Percentiles rank a stretch among this genome's conserved stretches.
Conservation (phyloP, 1,140 invertebrate genomes). For the Phocides pigmalion region DNA sequence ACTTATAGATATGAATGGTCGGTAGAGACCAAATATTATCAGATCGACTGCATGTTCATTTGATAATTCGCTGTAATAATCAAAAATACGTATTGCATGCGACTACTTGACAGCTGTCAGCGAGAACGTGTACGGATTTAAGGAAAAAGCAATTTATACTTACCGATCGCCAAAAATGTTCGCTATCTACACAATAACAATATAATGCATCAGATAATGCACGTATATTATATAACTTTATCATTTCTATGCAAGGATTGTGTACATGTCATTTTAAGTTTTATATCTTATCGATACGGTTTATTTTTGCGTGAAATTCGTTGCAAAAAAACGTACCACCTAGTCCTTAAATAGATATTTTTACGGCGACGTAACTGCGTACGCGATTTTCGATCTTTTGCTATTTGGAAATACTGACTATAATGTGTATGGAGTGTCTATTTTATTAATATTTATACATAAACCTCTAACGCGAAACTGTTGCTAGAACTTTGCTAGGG, state of each 20-base stretch:
- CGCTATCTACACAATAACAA: constrained; percentile 34
- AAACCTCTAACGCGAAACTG: neutral
- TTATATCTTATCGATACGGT: constrained; percentile 6
- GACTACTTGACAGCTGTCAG: too few species aligned
- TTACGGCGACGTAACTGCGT: neutral
- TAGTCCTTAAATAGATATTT: constrained; percentile 18
- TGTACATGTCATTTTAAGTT: neutral
- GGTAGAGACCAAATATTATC: too few species aligned
- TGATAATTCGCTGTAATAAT: too few species aligned
- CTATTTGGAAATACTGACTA: neutral
- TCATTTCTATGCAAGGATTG: constrained; percentile 31
- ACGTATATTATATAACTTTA: constrained; percentile 41
- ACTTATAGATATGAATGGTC: too few species aligned
- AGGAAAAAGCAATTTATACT: neutral
- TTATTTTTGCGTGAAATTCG: constrained; percentile 10
- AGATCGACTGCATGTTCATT: too few species aligned
- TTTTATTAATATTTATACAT: neutral
- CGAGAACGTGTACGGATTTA: neutral
- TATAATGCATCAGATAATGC: constrained; percentile 43
- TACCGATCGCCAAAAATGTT: constrained; percentile 23
- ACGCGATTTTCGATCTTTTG: constrained; percentile 12
- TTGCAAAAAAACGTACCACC: constrained; percentile 14
- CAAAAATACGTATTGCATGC: too few species aligned
- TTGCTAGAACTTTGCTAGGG: constrained; percentile 23
- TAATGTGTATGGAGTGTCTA: neutral